Evolutionary conservation across 2,113 vertebrate species (phyloP).

Genomic region (Calonectris borealis): DNA sequence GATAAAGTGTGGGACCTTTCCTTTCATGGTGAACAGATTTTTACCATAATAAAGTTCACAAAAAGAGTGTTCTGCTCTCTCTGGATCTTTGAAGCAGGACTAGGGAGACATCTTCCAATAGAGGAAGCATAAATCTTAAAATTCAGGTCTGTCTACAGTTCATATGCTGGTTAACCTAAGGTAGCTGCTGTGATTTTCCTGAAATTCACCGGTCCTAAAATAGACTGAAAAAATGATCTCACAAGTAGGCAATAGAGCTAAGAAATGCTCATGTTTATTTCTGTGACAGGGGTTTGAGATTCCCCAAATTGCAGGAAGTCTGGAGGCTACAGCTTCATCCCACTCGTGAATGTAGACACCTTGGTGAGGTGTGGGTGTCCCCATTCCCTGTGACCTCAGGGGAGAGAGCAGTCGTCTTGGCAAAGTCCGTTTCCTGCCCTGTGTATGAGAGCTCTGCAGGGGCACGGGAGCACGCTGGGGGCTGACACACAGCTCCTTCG

Average conservation of each 20-base stretch:
- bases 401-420: not conserved
- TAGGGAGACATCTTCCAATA: not conserved
- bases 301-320: not conserved
- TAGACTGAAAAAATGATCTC: not conserved
- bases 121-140: not conserved
- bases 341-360: not conserved
- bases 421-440: not conserved
- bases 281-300: not conserved
- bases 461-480: fast-evolving
- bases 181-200: not conserved
- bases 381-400: not conserved
- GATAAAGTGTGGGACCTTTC: not conserved
- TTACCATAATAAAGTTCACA: not conserved
- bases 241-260: not conserved
- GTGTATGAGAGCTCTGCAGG: not conserved
- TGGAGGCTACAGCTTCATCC: not conserved
- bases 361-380: not conserved
- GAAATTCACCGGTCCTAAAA: not conserved
- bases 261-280: not conserved
- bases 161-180: not conserved
- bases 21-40: not conserved
- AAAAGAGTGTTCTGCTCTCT: not conserved
- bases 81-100: not conserved
- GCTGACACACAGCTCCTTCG: not conserved
- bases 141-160: not conserved